phyloP scores from a whole-genome alignment of 2,888 invertebrate genomes.

The Hedychridium roseum region DNA sequence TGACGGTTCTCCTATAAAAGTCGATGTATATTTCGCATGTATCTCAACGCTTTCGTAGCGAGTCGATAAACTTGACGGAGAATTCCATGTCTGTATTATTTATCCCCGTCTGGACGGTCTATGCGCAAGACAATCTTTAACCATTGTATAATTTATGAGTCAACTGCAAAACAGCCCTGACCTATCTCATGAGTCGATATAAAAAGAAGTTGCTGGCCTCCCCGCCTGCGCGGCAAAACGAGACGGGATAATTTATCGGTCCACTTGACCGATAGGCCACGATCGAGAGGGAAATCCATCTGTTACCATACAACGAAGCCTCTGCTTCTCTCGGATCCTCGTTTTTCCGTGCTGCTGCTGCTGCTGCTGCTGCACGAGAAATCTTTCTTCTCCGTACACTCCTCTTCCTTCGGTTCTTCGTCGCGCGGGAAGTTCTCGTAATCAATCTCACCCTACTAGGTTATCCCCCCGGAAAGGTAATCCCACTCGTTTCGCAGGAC shows the following conservation, averaged over 20 bases:
- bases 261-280: slow-evolving; percentile 24
- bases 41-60: too few relatives aligned
- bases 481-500: slow-evolving; percentile 1
- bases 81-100: too few relatives aligned
- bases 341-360: slow-evolving; percentile 5
- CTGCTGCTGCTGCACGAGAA: slow-evolving; percentile 10
- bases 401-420: slow-evolving; percentile 21
- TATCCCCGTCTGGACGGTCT: too few relatives aligned
- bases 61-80: too few relatives aligned
- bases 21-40: too few relatives aligned
- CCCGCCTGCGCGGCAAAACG: slow-evolving; percentile 4
- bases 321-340: slow-evolving; percentile 26
- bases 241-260: slow-evolving; percentile 32
- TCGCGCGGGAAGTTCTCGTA: slow-evolving; percentile 27
- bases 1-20: too few relatives aligned
- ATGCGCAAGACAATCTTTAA: too few relatives aligned
- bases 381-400: slow-evolving; percentile 15
- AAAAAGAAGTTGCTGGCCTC: slow-evolving; percentile 18
- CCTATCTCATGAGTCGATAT: slow-evolving; percentile 14
- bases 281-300: slow-evolving; percentile 30
- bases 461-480: slow-evolving; percentile 1
- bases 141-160: slow-evolving; percentile 22
- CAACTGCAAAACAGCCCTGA: slow-evolving; percentile 10
- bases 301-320: slow-evolving; percentile 37
- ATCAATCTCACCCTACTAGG: slow-evolving; percentile 27